Conservation (phyloP, 2,888 invertebrate genomes). For the Parascotia fuliginaria region DNA sequence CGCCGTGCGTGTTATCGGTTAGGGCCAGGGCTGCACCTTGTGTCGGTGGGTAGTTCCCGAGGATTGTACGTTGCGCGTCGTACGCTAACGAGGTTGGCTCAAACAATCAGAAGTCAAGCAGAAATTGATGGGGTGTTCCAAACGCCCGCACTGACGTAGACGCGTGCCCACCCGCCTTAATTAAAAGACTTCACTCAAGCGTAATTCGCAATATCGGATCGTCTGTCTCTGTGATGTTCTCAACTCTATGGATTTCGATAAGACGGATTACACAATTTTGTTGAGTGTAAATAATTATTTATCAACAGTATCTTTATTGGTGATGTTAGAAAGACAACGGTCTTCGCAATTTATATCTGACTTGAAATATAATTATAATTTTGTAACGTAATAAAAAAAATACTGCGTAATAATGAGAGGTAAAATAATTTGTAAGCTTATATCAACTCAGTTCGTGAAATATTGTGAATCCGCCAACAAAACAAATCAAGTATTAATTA, state of each 20-base stretch:
- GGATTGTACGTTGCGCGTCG: constrained; percentile 20
- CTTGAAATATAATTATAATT: constrained; percentile 15
- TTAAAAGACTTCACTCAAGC: constrained; percentile 82
- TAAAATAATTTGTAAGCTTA: constrained; percentile 3
- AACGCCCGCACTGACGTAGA: constrained; percentile 53
- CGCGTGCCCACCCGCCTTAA: constrained; percentile 65
- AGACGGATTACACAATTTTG: constrained; percentile 46
- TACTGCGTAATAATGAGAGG: constrained; percentile 1
- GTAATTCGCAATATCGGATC: constrained; percentile 75
- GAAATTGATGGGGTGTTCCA: constrained; percentile 71
- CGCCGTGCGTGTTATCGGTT: constrained; percentile 35
- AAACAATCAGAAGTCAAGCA: constrained; percentile 77
- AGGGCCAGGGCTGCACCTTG: constrained; percentile 29
- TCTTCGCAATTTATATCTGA: constrained; percentile 1
- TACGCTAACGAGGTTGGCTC: constrained; percentile 66
- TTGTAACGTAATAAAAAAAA: neutral
- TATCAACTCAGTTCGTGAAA: constrained; percentile 10
- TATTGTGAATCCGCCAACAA: constrained; percentile 8
- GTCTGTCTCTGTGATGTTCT: constrained; percentile 62
- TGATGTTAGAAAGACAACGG: constrained; percentile 7
- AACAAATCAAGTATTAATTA: constrained; percentile 15
- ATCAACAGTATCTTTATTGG: constrained; percentile 17
- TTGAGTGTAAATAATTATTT: constrained; percentile 39
- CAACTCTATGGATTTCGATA: constrained; percentile 53
- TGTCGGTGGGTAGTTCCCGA: constrained; percentile 20